phyloP scores from a whole-genome alignment of 1,140 invertebrate species.

The Platorchestia sp. region DNA sequence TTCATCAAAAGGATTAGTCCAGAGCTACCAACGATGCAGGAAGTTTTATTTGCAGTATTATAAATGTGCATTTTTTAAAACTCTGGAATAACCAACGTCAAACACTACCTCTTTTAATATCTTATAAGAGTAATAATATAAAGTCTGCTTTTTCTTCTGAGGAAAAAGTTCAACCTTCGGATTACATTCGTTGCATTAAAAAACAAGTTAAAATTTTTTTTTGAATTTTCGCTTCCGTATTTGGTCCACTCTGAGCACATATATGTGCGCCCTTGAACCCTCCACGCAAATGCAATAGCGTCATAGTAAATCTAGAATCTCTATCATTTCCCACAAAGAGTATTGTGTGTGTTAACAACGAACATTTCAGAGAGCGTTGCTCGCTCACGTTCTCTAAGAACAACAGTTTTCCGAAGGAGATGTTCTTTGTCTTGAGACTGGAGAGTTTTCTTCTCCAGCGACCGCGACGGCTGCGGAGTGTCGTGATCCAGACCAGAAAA shows the following conservation, averaged over 20 bases:
- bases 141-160: too few species aligned
- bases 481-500: constrained; percentile 21
- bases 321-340: background rate
- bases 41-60: too few species aligned
- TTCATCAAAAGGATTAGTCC: too few species aligned
- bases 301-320: background rate
- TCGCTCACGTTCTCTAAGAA: background rate
- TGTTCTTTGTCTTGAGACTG: background rate
- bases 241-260: background rate
- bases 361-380: background rate
- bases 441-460: background rate
- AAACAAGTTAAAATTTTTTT: background rate
- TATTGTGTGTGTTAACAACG: background rate
- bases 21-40: too few species aligned
- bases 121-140: too few species aligned
- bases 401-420: background rate
- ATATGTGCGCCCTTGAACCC: background rate
- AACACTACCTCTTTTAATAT: too few species aligned
- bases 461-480: background rate
- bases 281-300: background rate
- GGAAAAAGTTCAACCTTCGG: too few species aligned
- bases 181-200: too few species aligned
- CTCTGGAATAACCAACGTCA: background rate
- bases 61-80: background rate
- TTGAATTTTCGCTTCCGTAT: background rate